Evolutionary conservation across 1,140 invertebrate genomes (phyloP), one percentile per base, ranked within the genome.

Genomic region (Solenopsis invicta): DNA sequence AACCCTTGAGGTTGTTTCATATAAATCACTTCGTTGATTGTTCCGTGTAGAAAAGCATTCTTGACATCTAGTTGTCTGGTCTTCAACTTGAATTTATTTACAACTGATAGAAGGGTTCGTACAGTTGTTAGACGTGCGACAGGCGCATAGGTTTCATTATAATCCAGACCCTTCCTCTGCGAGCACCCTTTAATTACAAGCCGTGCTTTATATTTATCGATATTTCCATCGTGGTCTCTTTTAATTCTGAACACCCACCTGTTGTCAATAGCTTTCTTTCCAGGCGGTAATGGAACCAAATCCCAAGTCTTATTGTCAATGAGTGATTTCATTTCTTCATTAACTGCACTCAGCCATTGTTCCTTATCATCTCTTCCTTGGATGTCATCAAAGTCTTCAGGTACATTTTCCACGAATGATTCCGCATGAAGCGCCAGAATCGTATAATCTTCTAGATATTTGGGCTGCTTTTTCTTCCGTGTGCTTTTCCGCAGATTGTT

Each of bases 351-450:
- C 2, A 71, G 1, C n/a, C 67, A 71, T 4, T 71, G 21, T 16
- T 1, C 3, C 4, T 71, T 18, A 0, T 71, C 67, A 8, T 56
- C 18, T 13, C 71, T 13, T 16, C 48, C 12, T 0, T 78, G 21
- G 8, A 87, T 82, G 0, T 89, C 78, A 29, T 66, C 34, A 37
- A 75, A 77, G 6, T n/a, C 18, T 54, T 64, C 12, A 2, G 85
- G 80, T 6, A 80, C 41, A 10, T 87, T 21, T 16, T 89, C 77
- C 0, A 89, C 29, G 18, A 78, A 87, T 0, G 54, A 45, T 74
- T 86, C 74, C 87, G 18, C 54, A n/a, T 2, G n/a, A n/a, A 89
- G n/a, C 4, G 88, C 85, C 3, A 87, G 18, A 4, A 62, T 66
- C 13, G 54, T 66, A 54, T 75, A 89, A 37, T 87, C 66, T 0